Evolutionary conservation across 2,113 vertebrate species (phyloP).

Genomic region (Mesoclemmys tuberculata): DNA sequence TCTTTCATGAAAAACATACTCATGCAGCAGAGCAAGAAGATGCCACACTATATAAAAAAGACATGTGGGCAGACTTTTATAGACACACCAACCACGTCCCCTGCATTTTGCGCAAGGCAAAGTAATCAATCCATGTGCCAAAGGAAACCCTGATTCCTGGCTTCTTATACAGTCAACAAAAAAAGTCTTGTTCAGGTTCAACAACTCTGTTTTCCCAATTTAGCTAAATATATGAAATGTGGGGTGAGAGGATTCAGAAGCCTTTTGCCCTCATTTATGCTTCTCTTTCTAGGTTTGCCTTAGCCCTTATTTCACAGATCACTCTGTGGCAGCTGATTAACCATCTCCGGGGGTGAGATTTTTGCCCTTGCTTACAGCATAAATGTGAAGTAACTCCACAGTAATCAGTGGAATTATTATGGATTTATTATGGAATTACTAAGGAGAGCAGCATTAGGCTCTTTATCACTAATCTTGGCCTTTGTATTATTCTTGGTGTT

Average conservation of each 20-base stretch:
- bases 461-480: background rate
- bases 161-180: slow-evolving; percentile 44
- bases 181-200: slow-evolving; percentile 30
- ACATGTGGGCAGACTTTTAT: background rate
- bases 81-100: background rate
- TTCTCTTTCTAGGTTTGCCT: slow-evolving; percentile 22
- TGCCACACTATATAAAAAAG: background rate
- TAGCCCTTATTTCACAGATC: background rate
- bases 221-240: slow-evolving; percentile 31
- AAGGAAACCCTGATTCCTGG: slow-evolving; percentile 53
- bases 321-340: background rate
- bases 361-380: background rate
- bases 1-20: background rate
- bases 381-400: background rate
- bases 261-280: slow-evolving; percentile 42
- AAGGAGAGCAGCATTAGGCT: background rate
- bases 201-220: slow-evolving; percentile 43
- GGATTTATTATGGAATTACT: background rate
- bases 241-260: background rate
- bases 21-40: background rate
- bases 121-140: slow-evolving; percentile 47
- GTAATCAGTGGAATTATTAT: background rate
- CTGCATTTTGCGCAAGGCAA: background rate
- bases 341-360: background rate
- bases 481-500: background rate